Conservation (phyloP, 1,140 invertebrate genomes). For the Popillia japonica region DNA sequence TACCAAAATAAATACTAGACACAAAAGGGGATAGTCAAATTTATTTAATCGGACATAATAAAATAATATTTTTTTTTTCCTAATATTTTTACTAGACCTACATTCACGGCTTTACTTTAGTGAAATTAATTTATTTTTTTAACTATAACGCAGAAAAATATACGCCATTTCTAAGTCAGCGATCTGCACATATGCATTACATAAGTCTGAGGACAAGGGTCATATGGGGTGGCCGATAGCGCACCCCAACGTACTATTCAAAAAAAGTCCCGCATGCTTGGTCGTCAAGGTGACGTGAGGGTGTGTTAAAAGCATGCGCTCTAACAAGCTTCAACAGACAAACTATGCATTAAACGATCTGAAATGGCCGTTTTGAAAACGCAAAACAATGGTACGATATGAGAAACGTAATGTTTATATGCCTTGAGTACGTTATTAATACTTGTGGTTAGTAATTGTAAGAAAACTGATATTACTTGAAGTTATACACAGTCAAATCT, state of each 20-base stretch:
- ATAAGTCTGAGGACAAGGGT: constrained; percentile 9
- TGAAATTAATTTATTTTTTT: not conserved
- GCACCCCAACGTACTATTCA: constrained; percentile 25
- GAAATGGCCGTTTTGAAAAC: constrained; percentile 32
- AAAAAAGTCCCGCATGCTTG: constrained; percentile 27
- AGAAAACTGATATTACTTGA: no score
- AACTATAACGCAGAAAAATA: not conserved
- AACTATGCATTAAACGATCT: constrained; percentile 9
- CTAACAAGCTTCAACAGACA: not conserved
- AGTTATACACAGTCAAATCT: no score
- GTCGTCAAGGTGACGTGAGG: constrained; percentile 35
- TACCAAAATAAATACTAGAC: no score
- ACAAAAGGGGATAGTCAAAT: no score
- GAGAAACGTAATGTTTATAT: not conserved
- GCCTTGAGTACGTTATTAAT: no score
- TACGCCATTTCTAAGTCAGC: constrained; percentile 11
- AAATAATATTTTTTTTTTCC: no score
- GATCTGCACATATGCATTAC: constrained; percentile 7
- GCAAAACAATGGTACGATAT: not conserved
- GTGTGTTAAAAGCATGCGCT: constrained; percentile 35
- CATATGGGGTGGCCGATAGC: constrained; percentile 34
- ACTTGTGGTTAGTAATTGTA: no score
- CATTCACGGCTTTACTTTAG: no score
- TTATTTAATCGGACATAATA: no score
- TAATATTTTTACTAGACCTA: no score